Evolutionary conservation across 2,113 vertebrate species (phyloP), one percentile per base, ranked within the genome.

Genomic region (Platysteira castanea): DNA sequence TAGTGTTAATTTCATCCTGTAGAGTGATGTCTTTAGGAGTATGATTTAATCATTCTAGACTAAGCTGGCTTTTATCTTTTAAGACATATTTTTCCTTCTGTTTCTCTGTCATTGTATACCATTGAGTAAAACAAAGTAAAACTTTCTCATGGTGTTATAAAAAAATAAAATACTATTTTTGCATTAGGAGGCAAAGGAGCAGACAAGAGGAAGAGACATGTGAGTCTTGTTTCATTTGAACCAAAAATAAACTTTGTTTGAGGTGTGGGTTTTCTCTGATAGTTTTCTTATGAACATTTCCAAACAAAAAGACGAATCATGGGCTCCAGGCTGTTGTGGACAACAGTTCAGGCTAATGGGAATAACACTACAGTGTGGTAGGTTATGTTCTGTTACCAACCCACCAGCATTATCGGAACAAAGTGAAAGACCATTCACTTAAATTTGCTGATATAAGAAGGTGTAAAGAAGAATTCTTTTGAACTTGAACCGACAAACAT

Each of bases 401-500:
- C 7, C 52, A 84, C 24, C 6, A 52, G 5, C 21, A 24, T 49
- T 56, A 56, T 57, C 5, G 53, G 33, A 50, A 28, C 26, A 18
- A 65, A 69, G 31, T 26, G 54, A 75, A 75, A 82, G n/a, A 46
- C 15, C 2, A 21, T 63, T 65, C 35, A 39, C 37, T 74, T 39
- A 47, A 65, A 88, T 50, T 30, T 52, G 1, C 30, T 83, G 68
- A 23, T 44, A 39, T 1, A 30, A 56, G 41, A 73, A 44, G 9
- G 33, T 49, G 37, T 44, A 69, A 88, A 85, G 16, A 67, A 21
- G 47, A 80, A 47, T 5, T 78, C 5, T 90, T 93, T 84, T 90
- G 31, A 59, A 77, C 53, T 77, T 67, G 47, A 54, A 39, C 15
- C 0, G 0, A 54, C 5, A 73, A 85, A 50, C 2, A 9, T 49